Evolutionary conservation across 2,888 invertebrate genomes (phyloP).

Genomic region (Drosophila sordidapex): DNA sequence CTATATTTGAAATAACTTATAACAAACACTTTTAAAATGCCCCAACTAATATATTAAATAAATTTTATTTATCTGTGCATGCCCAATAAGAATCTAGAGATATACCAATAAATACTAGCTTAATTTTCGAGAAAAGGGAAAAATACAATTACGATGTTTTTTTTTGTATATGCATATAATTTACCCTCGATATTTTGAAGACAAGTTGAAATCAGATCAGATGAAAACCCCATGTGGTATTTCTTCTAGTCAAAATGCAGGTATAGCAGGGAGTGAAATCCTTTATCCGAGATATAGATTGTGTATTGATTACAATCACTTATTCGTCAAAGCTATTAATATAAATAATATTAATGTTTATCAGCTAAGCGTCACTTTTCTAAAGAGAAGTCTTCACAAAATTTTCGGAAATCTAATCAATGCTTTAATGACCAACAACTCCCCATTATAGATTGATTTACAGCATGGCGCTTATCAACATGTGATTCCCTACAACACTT

Average conservation of each 20-base stretch:
- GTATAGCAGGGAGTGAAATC: too few relatives aligned
- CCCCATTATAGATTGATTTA: too few relatives aligned
- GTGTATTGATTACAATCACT: neutral
- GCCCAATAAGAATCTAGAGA: neutral
- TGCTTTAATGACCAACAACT: too few relatives aligned
- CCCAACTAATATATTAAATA: neutral
- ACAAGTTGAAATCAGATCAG: neutral
- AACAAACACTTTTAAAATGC: neutral
- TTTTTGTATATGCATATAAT: neutral
- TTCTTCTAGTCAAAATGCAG: neutral
- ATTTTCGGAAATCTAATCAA: conserved; percentile 14
- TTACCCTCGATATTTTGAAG: neutral
- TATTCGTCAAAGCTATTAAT: neutral
- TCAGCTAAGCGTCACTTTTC: neutral
- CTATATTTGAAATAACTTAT: neutral
- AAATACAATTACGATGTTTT: rapidly evolving
- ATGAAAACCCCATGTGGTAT: neutral
- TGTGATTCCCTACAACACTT: conserved; percentile 5
- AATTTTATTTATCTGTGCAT: neutral
- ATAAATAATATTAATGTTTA: neutral
- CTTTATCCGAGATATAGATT: rapidly evolving
- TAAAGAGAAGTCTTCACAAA: too few relatives aligned
- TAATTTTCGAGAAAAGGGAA: neutral
- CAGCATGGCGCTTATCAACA: neutral
- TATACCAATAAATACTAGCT: neutral